Evolutionary conservation across 2,888 invertebrate genomes (phyloP).

Genomic region (Agriopis leucophaearia): DNA sequence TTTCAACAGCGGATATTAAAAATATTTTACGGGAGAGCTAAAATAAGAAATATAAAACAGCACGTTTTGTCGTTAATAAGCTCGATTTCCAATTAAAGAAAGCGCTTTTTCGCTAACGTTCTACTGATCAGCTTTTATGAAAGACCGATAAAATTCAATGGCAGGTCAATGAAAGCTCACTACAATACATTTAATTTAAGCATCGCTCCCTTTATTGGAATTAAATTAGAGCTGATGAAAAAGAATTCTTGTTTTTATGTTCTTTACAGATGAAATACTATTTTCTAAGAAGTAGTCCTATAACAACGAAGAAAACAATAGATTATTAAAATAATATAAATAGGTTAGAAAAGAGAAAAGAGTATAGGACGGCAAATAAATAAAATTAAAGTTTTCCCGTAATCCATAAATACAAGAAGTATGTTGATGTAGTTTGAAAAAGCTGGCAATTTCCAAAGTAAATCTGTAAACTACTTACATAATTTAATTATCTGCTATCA

Average conservation of each 20-base stretch:
- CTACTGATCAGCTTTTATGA: slow-evolving; percentile 64
- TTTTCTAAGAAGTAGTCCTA: slow-evolving; percentile 4
- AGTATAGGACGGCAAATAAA: background rate
- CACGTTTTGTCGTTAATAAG: slow-evolving; percentile 52
- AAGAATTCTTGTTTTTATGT: slow-evolving; percentile 56
- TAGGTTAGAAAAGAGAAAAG: background rate
- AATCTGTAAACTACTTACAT: no score
- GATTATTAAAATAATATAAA: background rate
- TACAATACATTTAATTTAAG: slow-evolving; percentile 25
- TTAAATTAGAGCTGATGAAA: slow-evolving; percentile 64
- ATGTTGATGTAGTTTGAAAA: no score
- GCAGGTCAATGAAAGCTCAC: slow-evolving; percentile 33
- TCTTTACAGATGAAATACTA: slow-evolving; percentile 29
- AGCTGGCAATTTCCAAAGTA: no score
- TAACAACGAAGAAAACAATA: slow-evolving; percentile 17
- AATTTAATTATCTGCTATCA: no score
- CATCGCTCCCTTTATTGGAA: slow-evolving; percentile 61
- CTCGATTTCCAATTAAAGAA: slow-evolving; percentile 64
- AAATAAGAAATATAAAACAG: slow-evolving; percentile 44
- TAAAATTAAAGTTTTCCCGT: background rate
- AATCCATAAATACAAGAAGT: background rate
- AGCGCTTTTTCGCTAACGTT: slow-evolving; percentile 62
- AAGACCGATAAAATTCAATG: slow-evolving; percentile 56
- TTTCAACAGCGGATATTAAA: background rate
- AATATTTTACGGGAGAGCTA: slow-evolving; percentile 44